phyloP scores from a whole-genome alignment of 2,113 vertebrate species.

The Cettia cetti region DNA sequence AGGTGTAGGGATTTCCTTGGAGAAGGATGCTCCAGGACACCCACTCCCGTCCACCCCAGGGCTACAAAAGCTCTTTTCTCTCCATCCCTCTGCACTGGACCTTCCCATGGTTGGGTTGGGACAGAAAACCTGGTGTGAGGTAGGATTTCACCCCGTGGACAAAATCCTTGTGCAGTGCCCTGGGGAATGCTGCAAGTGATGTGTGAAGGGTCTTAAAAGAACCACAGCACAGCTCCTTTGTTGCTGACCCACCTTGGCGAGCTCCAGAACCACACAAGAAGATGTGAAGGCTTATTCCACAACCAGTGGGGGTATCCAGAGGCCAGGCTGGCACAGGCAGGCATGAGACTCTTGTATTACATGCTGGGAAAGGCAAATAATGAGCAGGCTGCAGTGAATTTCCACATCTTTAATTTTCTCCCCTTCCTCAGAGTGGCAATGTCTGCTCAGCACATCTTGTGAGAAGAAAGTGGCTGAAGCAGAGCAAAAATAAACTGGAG shows the following conservation, averaged over 20 bases:
- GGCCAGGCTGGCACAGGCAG: background rate
- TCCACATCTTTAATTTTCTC: slow-evolving; percentile 14
- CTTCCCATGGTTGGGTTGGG: background rate
- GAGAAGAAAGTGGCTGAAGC: background rate
- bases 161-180: background rate
- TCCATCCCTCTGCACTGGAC: rapidly evolving
- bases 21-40: background rate
- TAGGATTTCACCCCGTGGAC: background rate
- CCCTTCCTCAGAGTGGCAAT: slow-evolving; percentile 52
- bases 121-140: rapidly evolving
- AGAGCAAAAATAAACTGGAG: slow-evolving; percentile 32
- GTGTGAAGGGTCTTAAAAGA: background rate
- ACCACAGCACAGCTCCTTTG: rapidly evolving
- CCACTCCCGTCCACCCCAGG: rapidly evolving
- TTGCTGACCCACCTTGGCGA: background rate
- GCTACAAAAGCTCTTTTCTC: background rate
- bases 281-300: background rate
- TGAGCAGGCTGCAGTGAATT: background rate
- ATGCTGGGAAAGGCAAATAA: background rate
- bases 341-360: background rate
- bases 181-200: background rate
- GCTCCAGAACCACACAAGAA: background rate
- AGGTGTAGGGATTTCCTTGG: background rate
- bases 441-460: slow-evolving; percentile 53
- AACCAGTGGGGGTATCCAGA: background rate